Evolutionary conservation across 53 echinoderm and acorn worm species (phyloP).

Genomic region (Arbacia lixula): DNA sequence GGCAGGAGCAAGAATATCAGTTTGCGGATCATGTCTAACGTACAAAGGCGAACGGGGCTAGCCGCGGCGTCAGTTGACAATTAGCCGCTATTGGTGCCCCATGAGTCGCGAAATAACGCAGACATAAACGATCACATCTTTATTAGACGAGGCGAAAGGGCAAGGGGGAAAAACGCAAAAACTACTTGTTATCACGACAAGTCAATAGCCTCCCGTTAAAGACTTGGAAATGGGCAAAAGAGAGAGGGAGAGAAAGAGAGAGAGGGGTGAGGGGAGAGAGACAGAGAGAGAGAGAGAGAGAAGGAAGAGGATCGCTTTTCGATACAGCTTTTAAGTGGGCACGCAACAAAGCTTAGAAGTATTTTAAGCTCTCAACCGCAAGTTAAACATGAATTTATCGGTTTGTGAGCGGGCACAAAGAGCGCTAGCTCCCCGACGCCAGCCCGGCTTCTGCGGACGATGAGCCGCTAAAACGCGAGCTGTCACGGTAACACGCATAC

Average conservation of each 20-base stretch:
- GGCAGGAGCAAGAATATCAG: slow-evolving; percentile 3
- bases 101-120: slow-evolving; percentile 51
- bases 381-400: slow-evolving; percentile 63
- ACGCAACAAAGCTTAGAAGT: slow-evolving; percentile 25
- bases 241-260: not conserved
- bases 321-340: slow-evolving; percentile 13
- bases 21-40: slow-evolving; percentile 23
- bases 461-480: slow-evolving; percentile 30
- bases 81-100: slow-evolving; percentile 45
- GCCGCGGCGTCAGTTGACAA: slow-evolving; percentile 37
- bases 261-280: not conserved
- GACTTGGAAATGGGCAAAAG: not conserved
- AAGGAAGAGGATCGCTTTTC: slow-evolving; percentile 11
- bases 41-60: slow-evolving; percentile 18
- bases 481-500: slow-evolving; percentile 42
- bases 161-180: too few species aligned
- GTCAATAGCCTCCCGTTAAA: slow-evolving; percentile 24
- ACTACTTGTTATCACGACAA: slow-evolving; percentile 22
- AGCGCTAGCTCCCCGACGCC: slow-evolving; percentile 48
- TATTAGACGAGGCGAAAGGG: too few species aligned
- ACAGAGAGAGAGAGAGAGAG: not conserved
- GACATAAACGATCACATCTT: slow-evolving; percentile 51
- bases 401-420: slow-evolving; percentile 61
- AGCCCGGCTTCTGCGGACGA: slow-evolving; percentile 48
- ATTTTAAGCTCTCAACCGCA: slow-evolving; percentile 54